These are phyloP conservation scores for Dinocampus coccinellae DNA, from an alignment of 2,888 invertebrate species.

Conservation along the genomic window DNA sequence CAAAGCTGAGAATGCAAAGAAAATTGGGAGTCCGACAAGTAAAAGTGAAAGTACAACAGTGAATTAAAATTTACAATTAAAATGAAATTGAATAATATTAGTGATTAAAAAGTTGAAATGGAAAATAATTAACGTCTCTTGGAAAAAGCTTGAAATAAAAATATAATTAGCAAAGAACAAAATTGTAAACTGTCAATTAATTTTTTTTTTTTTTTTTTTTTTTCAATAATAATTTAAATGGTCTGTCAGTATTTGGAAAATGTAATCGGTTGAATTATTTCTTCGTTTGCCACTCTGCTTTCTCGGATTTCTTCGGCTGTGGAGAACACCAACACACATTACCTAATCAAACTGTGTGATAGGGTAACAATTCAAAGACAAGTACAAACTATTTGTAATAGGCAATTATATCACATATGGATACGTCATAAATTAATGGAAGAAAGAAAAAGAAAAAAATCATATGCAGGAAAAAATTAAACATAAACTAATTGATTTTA, in stretches of 20 bases:
- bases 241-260: constrained; percentile 18
- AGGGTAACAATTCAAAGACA: constrained; percentile 27
- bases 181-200: no score
- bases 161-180: no score
- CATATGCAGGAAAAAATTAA: constrained; percentile 11
- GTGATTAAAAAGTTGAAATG: no score
- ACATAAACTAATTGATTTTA: constrained; percentile 29
- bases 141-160: no score
- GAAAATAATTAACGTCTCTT: no score
- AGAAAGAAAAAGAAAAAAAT: constrained; percentile 30
- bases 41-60: no score
- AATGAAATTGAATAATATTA: not conserved
- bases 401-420: constrained; percentile 26
- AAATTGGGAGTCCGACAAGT: not conserved
- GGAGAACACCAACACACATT: constrained; percentile 69
- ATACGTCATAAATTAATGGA: not conserved
- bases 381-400: not conserved
- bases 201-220: not conserved
- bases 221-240: not conserved
- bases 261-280: constrained; percentile 61
- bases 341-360: constrained; percentile 56
- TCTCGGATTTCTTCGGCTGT: constrained; percentile 85
- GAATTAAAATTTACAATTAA: not conserved
- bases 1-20: not conserved
- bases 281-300: constrained; percentile 81